A percentile compares a stretch with the other conserved stretches of the same genome.
These are phyloP conservation scores for Cassiopea andromeda DNA, from an alignment of 30 jellyfish, hydroid and myxozoan genomes.

Conservation along the genomic window DNA sequence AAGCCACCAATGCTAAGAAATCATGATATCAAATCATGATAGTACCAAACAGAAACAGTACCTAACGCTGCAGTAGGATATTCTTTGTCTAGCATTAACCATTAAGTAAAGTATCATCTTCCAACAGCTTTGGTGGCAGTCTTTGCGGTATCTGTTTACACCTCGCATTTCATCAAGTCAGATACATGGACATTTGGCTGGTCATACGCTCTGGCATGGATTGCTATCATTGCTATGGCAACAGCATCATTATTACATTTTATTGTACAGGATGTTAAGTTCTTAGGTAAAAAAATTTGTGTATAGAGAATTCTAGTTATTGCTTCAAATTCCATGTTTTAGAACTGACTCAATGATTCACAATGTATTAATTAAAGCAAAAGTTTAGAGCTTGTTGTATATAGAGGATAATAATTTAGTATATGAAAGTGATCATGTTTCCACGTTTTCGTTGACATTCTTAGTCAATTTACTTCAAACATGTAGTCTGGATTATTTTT, in stretches of 20 bases:
- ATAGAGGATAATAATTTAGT: too few species aligned
- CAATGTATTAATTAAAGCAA: too few species aligned
- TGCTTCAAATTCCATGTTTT: too few species aligned
- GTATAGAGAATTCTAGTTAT: neutral
- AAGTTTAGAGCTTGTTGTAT: too few species aligned
- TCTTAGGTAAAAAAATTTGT: constrained; percentile 46
- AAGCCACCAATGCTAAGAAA: neutral
- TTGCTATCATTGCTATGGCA: constrained; percentile 22
- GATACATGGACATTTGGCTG: constrained; percentile 58
- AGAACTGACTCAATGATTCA: too few species aligned
- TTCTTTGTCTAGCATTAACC: neutral
- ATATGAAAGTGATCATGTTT: too few species aligned
- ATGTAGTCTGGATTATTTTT: too few species aligned
- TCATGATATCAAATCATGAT: neutral
- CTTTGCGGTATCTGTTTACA: constrained; percentile 15
- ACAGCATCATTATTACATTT: constrained; percentile 25
- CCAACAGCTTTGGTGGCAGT: constrained; percentile 18
- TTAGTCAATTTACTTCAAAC: too few species aligned
- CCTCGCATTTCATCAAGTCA: neutral
- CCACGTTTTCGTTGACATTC: too few species aligned
- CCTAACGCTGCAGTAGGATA: neutral
- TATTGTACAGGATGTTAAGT: constrained; percentile 56
- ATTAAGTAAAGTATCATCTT: neutral
- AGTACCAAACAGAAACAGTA: neutral
- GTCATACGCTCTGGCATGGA: constrained; percentile 64